Conservation (phyloP, 1,140 invertebrate genomes). For the Archivesica marissinica region DNA sequence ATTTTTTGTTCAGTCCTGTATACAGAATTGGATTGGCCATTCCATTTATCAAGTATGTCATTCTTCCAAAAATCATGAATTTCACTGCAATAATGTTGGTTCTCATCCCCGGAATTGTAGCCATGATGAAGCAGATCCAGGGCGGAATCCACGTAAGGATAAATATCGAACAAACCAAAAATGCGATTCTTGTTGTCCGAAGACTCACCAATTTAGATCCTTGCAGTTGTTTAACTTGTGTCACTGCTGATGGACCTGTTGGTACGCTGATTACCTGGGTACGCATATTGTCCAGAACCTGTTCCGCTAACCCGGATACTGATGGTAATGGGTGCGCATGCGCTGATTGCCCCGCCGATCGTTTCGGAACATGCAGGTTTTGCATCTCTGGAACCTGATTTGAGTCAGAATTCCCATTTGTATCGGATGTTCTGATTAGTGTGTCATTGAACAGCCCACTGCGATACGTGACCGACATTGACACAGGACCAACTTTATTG, state of each 20-base stretch:
- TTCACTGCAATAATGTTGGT: neutral
- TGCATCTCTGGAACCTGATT: neutral
- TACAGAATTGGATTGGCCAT: constrained; percentile 35
- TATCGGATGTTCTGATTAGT: neutral
- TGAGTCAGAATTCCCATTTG: neutral
- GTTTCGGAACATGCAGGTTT: neutral
- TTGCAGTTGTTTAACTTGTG: neutral
- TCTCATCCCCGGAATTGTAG: neutral
- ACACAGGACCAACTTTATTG: neutral
- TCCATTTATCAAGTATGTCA: constrained; percentile 41
- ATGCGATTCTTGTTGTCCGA: constrained; percentile 27
- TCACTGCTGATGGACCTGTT: neutral
- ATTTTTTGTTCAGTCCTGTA: constrained; percentile 20
- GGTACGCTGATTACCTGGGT: neutral
- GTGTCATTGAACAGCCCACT: neutral
- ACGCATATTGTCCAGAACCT: neutral
- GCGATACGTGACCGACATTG: neutral
- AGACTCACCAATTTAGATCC: neutral
- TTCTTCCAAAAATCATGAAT: constrained; percentile 34
- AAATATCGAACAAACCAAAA: constrained; percentile 26
- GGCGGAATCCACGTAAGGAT: constrained; percentile 38
- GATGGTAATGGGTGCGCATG: neutral
- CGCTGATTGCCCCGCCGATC: neutral
- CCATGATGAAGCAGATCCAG: constrained; percentile 22
- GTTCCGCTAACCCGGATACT: neutral